Evolutionary conservation across 2,113 vertebrate genomes (phyloP).

Genomic region (Petrocephalus microphthalmus): DNA sequence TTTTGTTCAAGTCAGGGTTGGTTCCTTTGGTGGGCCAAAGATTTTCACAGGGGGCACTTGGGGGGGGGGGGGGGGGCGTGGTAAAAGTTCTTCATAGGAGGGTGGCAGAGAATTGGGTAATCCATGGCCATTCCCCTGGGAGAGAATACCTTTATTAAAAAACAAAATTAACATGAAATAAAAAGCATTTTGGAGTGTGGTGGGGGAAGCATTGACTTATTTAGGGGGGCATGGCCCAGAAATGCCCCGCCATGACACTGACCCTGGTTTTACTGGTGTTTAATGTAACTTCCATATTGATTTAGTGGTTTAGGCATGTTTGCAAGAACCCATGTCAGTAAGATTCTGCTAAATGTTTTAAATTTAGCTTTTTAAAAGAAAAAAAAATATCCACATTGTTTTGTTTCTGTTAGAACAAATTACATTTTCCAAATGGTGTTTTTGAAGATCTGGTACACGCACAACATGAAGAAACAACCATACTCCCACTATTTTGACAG

Average conservation of each 20-base stretch:
- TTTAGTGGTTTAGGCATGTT: background rate
- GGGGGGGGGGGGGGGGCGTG: too few species aligned
- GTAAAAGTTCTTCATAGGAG: too few species aligned
- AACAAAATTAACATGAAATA: background rate
- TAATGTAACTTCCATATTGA: background rate
- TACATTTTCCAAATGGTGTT: conserved; percentile 47
- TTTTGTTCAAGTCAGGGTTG: background rate
- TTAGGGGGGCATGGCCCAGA: background rate
- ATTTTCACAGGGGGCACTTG: too few species aligned
- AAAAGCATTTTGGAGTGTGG: background rate
- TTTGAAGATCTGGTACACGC: conserved; percentile 70
- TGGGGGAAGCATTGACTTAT: background rate
- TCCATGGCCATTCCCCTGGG: too few species aligned
- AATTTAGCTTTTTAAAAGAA: conserved; percentile 16
- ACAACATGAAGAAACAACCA: conserved; percentile 87
- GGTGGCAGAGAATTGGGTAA: too few species aligned
- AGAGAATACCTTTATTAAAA: background rate
- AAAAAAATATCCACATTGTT: background rate
- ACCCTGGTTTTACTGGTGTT: background rate
- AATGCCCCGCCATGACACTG: background rate
- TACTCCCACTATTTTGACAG: conserved; percentile 85
- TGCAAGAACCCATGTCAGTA: background rate
- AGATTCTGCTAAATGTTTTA: background rate
- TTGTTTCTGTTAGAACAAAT: background rate
- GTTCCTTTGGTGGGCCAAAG: too few species aligned